Evolutionary conservation across 1,140 invertebrate genomes (phyloP).

Genomic region (Drosophila arizonae): DNA sequence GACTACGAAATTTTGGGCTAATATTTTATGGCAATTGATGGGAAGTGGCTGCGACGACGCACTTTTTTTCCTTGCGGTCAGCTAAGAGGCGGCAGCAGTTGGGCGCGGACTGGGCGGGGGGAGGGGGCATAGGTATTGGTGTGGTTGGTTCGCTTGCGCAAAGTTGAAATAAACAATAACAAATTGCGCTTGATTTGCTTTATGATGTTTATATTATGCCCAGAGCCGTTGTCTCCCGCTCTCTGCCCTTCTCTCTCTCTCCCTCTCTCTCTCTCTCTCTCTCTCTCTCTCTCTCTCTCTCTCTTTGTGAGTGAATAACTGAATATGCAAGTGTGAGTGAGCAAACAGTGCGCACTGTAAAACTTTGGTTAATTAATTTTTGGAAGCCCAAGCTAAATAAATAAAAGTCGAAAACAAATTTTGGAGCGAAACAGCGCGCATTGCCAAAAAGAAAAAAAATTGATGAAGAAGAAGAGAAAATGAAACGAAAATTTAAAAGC

Average conservation of each 20-base stretch:
- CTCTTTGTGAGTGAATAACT: not conserved
- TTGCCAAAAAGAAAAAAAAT: too few species aligned
- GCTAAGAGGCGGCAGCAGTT: conserved; percentile 8
- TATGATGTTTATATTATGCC: conserved; percentile 70
- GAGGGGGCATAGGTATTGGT: conserved; percentile 1
- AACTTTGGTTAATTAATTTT: conserved; percentile 70
- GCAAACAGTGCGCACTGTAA: conserved; percentile 23
- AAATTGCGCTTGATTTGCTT: conserved; percentile 79
- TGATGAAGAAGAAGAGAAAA: conserved; percentile 21
- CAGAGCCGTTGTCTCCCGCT: conserved; percentile 7
- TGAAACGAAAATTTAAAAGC: conserved; percentile 16
- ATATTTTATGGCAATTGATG: conserved; percentile 77
- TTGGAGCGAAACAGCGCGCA: conserved; percentile 9
- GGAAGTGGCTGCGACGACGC: conserved; percentile 47
- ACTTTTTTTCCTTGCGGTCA: conserved; percentile 45
- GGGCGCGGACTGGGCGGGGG: not conserved
- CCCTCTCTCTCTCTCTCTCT: too few species aligned
- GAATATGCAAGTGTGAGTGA: conserved; percentile 16
- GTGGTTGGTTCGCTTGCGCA: conserved; percentile 56
- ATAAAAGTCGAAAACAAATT: conserved; percentile 46
- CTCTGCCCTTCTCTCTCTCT: too few species aligned
- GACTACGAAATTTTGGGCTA: conserved; percentile 51
- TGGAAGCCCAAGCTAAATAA: conserved; percentile 61
- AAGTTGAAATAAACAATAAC: conserved; percentile 80
- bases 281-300: too few species aligned